Evolutionary conservation across 2,797 vertebrate species (phyloP).

Genomic region (Microhierax caerulescens): DNA sequence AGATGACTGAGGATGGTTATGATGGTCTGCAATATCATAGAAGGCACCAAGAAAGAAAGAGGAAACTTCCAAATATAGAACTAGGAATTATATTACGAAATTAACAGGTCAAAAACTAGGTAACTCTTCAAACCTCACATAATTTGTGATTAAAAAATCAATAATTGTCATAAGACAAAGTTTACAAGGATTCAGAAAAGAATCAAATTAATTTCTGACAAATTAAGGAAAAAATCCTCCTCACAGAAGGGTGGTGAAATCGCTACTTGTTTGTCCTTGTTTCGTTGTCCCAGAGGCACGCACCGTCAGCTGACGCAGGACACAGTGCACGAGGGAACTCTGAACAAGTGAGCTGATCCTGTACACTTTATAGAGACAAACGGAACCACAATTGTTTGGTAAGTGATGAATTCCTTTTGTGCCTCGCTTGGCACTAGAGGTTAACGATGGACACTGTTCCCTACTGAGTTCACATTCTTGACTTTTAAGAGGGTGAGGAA

Average conservation of each 20-base stretch:
- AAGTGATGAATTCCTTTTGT: neutral
- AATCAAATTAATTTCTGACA: neutral
- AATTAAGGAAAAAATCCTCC: neutral
- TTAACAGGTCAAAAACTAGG: accelerated
- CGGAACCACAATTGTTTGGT: neutral
- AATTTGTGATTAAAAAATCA: no score
- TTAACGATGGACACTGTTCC: accelerated
- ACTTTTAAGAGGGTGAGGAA: neutral
- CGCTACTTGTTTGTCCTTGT: neutral
- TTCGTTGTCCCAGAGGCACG: neutral
- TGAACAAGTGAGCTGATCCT: neutral
- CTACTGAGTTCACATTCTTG: neutral
- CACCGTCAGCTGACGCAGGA: neutral
- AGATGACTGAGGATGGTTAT: neutral
- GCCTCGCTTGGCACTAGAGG: neutral
- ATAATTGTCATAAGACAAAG: neutral
- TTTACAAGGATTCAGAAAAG: neutral
- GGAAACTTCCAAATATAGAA: neutral
- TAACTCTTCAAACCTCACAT: neutral
- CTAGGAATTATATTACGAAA: neutral
- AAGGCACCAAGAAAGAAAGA: neutral
- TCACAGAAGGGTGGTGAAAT: neutral
- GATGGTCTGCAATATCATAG: neutral
- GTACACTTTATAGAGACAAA: neutral
- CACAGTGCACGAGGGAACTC: neutral